Percentiles rank a stretch among this genome's conserved stretches.
These are phyloP conservation scores for Anabas testudineus DNA, from an alignment of 2,797 vertebrate species.

Conservation along the genomic window DNA sequence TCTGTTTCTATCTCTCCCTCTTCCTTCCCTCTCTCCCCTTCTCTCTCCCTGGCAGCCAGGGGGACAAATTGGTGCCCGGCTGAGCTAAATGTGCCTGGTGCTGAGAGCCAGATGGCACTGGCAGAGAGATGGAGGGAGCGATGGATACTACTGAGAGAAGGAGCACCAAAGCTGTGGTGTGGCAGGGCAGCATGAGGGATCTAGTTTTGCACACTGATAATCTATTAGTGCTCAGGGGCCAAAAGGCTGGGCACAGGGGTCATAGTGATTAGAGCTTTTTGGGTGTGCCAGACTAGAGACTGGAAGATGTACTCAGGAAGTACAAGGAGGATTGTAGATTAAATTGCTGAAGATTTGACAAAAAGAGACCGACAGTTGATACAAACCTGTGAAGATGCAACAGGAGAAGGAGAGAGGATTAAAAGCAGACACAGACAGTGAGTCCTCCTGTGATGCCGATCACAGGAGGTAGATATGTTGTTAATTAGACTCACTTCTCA, in stretches of 20 bases:
- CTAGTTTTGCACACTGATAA: constrained; percentile 68
- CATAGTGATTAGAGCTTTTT: constrained; percentile 22
- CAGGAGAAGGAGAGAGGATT: constrained; percentile 25
- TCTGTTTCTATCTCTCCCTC: constrained; percentile 45
- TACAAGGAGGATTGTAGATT: constrained; percentile 19
- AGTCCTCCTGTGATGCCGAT: constrained; percentile 52
- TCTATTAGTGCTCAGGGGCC: constrained; percentile 68
- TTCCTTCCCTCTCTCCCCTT: constrained; percentile 41
- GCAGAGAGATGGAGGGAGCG: constrained; percentile 68
- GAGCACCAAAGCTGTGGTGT: constrained; percentile 53
- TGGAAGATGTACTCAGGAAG: constrained; percentile 4
- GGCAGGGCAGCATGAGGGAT: constrained; percentile 56
- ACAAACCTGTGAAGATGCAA: constrained; percentile 42
- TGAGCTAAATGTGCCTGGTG: constrained; percentile 80
- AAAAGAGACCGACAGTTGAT: constrained; percentile 27
- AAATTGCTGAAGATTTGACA: constrained; percentile 22
- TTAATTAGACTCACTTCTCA: constrained; percentile 42
- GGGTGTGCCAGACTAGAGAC: constrained; percentile 34
- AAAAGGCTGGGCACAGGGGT: constrained; percentile 56
- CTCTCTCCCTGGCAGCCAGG: constrained; percentile 60
- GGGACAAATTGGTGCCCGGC: constrained; percentile 80
- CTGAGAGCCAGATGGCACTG: constrained; percentile 84
- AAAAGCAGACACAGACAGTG: constrained; percentile 19
- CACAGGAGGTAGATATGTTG: constrained; percentile 41
- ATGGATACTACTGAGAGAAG: constrained; percentile 63